Conservation (phyloP, 2,888 invertebrate species). For the Stegophylla sp. region DNA sequence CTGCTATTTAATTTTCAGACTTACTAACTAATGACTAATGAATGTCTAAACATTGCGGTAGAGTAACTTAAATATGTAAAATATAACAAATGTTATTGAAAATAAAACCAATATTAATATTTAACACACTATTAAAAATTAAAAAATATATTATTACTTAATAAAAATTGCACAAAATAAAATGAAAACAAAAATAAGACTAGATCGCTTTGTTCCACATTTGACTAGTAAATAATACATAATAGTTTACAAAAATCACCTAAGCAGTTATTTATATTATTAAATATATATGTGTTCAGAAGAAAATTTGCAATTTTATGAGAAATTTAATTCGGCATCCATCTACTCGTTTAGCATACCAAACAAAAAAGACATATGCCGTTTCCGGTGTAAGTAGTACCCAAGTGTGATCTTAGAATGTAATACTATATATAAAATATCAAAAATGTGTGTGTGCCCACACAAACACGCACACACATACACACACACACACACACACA, state of each 20-base stretch:
- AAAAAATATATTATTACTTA: background rate
- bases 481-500: background rate
- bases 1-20: no score
- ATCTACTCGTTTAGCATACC: no score
- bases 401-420: background rate
- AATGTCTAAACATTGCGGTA: background rate
- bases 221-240: conserved; percentile 47
- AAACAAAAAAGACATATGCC: background rate
- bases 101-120: background rate
- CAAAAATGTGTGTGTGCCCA: no score
- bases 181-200: conserved; percentile 31
- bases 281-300: background rate
- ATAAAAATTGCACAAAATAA: conserved; percentile 29
- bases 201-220: conserved; percentile 45
- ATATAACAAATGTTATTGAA: background rate
- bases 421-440: background rate
- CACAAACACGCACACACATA: background rate
- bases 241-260: background rate
- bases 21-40: no score
- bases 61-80: background rate
- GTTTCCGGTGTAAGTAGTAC: background rate
- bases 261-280: no score
- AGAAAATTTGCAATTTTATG: background rate
- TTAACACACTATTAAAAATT: background rate
- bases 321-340: no score